Evolutionary conservation across 2,113 vertebrate species (phyloP).

Genomic region (Glaucomys volans): DNA sequence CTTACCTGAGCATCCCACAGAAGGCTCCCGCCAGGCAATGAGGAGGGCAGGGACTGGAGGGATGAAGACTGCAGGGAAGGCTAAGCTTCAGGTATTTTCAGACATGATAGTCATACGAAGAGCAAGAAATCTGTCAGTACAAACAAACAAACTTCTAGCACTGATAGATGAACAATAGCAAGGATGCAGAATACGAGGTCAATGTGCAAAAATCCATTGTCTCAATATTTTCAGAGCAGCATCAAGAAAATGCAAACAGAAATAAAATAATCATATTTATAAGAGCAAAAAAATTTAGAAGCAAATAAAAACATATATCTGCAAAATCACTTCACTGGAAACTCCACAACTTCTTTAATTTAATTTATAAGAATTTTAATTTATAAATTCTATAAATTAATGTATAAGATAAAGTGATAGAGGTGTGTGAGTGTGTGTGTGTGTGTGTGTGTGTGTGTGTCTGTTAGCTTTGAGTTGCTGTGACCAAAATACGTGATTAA

Average conservation of each 20-base stretch:
- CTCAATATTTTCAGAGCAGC: accelerated
- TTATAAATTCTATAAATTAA: no score
- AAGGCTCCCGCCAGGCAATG: not conserved
- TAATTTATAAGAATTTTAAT: no score
- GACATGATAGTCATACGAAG: not conserved
- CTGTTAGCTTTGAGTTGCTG: no score
- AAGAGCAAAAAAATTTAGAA: not conserved
- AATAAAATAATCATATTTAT: not conserved
- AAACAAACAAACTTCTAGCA: no score
- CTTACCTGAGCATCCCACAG: accelerated
- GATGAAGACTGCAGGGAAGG: not conserved
- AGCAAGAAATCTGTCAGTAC: not conserved
- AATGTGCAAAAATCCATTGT: accelerated
- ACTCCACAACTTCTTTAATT: not conserved
- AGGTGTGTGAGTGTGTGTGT: no score
- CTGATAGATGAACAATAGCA: not conserved
- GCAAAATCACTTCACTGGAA: not conserved
- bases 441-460: no score
- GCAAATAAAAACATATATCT: not conserved
- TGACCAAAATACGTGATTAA: no score
- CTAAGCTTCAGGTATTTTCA: not conserved
- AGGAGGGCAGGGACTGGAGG: not conserved
- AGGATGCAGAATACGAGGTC: no score
- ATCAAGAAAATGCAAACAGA: not conserved
- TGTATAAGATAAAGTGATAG: not conserved